Evolutionary conservation across 2,113 vertebrate genomes (phyloP).

Genomic region (Tragelaphus scriptus): DNA sequence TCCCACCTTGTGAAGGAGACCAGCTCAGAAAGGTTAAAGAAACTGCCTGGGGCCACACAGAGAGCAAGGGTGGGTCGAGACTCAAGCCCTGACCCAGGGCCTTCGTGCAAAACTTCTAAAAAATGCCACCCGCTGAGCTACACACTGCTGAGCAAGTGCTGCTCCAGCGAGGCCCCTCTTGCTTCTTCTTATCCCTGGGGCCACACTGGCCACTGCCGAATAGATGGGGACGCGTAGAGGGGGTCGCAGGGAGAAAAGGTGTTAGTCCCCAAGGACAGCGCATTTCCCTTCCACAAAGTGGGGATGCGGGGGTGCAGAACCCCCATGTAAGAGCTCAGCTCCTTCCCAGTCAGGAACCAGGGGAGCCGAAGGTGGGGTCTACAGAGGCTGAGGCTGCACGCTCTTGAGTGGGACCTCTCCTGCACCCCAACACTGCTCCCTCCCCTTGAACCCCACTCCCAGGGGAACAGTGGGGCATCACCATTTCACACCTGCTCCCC

Average conservation of each 20-base stretch:
- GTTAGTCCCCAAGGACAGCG: background rate
- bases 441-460: too few species aligned
- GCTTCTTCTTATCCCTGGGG: background rate
- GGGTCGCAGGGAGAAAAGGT: background rate
- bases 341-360: background rate
- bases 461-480: background rate
- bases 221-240: accelerated
- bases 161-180: background rate
- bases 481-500: too few species aligned
- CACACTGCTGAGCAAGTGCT: background rate
- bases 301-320: accelerated
- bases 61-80: background rate
- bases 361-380: accelerated
- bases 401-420: background rate
- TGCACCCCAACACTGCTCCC: too few species aligned
- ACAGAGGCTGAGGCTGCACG: background rate
- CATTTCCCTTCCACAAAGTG: background rate
- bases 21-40: background rate
- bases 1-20: background rate
- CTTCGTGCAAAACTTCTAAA: background rate
- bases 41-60: background rate
- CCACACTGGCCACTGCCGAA: background rate
- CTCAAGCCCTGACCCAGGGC: background rate
- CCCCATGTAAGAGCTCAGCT: background rate
- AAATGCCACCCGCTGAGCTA: background rate